A percentile compares a stretch with the other conserved stretches of the same genome.
Evolutionary conservation across 2,888 invertebrate genomes (phyloP).

Genomic region (Netelia virgata): DNA sequence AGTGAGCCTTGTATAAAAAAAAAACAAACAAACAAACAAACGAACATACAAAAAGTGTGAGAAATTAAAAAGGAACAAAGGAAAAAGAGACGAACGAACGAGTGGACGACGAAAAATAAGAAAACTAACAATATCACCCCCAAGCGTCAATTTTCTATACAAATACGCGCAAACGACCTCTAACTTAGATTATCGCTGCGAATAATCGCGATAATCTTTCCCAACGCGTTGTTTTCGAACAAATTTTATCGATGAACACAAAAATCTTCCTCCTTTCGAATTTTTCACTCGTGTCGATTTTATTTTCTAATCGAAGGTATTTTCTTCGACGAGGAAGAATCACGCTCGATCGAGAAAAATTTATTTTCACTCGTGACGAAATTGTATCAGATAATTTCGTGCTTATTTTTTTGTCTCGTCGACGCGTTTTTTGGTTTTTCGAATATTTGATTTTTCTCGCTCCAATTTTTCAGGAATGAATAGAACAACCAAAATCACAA

Average conservation of each 20-base stretch:
- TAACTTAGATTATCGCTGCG: conserved; percentile 14
- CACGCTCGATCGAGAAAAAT: background rate
- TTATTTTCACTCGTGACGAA: background rate
- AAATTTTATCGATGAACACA: no score
- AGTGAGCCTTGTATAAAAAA: conserved; percentile 81
- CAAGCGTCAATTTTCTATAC: conserved; percentile 84
- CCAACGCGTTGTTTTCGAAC: no score
- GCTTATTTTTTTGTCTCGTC: background rate
- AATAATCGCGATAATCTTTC: conserved; percentile 2
- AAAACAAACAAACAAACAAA: conserved; percentile 51
- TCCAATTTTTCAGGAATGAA: background rate
- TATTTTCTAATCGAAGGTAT: no score
- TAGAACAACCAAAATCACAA: background rate
- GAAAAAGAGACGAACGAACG: conserved; percentile 41
- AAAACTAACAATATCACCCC: conserved; percentile 76
- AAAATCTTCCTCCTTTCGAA: no score
- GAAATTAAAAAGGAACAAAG: conserved; percentile 52
- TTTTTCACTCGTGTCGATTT: no score
- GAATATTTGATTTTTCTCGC: background rate
- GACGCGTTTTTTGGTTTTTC: background rate
- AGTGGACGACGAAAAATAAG: conserved; percentile 33
- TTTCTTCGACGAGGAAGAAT: no score
- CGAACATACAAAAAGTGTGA: conserved; percentile 41
- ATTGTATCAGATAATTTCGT: no score
- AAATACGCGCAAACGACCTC: conserved; percentile 71